Base-by-base conservation (phyloP, 2,113 vertebrate species). In the Serinus canaria region DNA sequence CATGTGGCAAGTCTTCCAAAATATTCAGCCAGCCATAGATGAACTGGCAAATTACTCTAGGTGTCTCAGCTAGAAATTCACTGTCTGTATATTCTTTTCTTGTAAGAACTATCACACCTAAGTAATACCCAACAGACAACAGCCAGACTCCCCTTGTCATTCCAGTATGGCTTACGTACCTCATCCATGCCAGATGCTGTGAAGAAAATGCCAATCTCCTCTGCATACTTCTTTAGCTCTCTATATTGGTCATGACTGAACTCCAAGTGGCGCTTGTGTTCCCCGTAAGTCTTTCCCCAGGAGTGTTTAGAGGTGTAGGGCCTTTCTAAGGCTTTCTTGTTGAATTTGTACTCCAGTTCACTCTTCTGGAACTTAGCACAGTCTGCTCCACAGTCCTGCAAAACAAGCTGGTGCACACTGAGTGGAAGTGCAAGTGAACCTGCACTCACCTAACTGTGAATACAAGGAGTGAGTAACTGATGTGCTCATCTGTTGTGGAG, bases 351-450 rank as follows among this genome's bases (percentile, higher is more conserved):
- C 68, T 99, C 98, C 86, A 99, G 90, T 58, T 99, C 99, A 11
- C 99, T 99, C 95, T 99, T 99, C 97, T 99, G 99, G 91, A 99
- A 99, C 93, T 99, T 99, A 33, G 99, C 99, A 94, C 99, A 99
- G 62, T 99, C 99, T 2, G 99, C 99, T 23, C 99, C 99, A 0
- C 99, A 98, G 12, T 99, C 99, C 99, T 99, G 96, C 33, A 90
- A 96, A 94, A 94, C 58, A 88, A 79, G 25, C 1, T 17, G 27
- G 30, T 58, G 21, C 33, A 63, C 73, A 27, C 25, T 81, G n/a
- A 92, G 49, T 35, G 49, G 9, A 82, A 37, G 1, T 9, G 19
- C 75, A 68, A 60, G 19, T 19, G 31, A 76, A 87, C 87, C 53
- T 23, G 58, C 72, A 46, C 24, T 60, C 30, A 75, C 3, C 21